These are phyloP conservation scores for Pomacea canaliculata DNA, from an alignment of 2,888 invertebrate genomes.

Conservation along the genomic window DNA sequence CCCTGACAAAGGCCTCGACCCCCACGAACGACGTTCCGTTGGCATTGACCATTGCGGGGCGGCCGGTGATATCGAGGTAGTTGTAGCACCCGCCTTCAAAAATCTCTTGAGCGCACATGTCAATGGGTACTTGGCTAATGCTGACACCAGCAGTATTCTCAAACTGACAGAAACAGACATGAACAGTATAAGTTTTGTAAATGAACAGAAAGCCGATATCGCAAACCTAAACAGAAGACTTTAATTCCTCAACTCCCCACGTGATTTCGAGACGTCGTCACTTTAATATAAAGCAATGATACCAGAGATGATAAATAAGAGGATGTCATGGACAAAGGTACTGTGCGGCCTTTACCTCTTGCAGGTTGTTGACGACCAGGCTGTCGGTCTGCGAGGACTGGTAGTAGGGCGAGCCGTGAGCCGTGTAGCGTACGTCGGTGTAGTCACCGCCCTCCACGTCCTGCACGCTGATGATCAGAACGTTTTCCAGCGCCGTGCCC, in stretches of 20 bases:
- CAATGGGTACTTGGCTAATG: slow-evolving; percentile 97
- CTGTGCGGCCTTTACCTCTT: slow-evolving; percentile 40
- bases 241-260: too few relatives aligned
- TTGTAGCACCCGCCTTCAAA: slow-evolving; percentile 90
- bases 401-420: slow-evolving; percentile 95
- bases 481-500: slow-evolving; percentile 85
- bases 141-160: slow-evolving; percentile 91
- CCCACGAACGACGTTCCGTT: slow-evolving; percentile 97
- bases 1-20: slow-evolving; percentile 90
- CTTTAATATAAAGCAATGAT: too few relatives aligned
- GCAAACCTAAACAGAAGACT: neutral
- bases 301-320: too few relatives aligned
- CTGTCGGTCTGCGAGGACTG: slow-evolving; percentile 95
- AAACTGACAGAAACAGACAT: slow-evolving; percentile 74
- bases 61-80: slow-evolving; percentile 76
- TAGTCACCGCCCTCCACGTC: slow-evolving; percentile 82
- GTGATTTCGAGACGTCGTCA: too few relatives aligned
- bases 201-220: neutral
- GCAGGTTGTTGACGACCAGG: slow-evolving; percentile 75
- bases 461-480: slow-evolving; percentile 97
- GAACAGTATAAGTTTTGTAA: neutral
- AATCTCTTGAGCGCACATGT: slow-evolving; percentile 67
- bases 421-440: slow-evolving; percentile 88
- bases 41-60: slow-evolving; percentile 86
- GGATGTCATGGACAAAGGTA: too few relatives aligned